Evolutionary conservation across 2,797 vertebrate genomes (phyloP), one percentile per base, ranked within the genome.

Genomic region (Heterohyrax brucei): DNA sequence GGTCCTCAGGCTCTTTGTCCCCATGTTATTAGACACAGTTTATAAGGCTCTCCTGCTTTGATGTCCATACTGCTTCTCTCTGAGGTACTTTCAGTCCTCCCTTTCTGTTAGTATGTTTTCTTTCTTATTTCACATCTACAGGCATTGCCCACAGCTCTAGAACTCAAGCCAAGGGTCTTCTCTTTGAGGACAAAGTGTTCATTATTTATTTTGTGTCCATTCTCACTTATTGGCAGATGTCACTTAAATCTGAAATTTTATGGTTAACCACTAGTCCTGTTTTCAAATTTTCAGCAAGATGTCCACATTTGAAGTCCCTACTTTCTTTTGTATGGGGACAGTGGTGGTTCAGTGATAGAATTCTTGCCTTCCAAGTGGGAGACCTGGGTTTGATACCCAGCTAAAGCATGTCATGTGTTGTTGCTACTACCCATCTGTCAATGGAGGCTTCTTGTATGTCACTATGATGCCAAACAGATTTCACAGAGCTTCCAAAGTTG

Each of bases 51-150:
- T 44, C 30, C 4, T 79, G 50, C 82, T 87, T 72, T 53, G 66
- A 76, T 77, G 64, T 56, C 53, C 46, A 80, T 48, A 46, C 7
- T 30, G 66, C 64, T 90, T 77, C 92, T 73, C 50, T 44, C 48
- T 87, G 46, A 78, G 78, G 9, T 4, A 62, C 66, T 28, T 94
- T 87, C 70, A 85, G 5, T 75, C 9, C 48, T 30, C 7, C 39
- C 44, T 91, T 93, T 39, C 64, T 91, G 66, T 89, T 30, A 75
- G 61, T n/a, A 82, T 26, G 7, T 85, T 14, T 56, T 28, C 22
- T 87, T 83, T 90, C 28, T 94, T 79, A 46, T 91, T 79, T 93
- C 61, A 62, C 44, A 86, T 72, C 79, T 92, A 6, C 5, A 80
- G 89, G 12, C 48, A 86, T 33, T 93, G 78, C 53, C 30, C 64